Base-by-base conservation (phyloP, 2,113 vertebrate species). In the Oreocharis arfaki region DNA sequence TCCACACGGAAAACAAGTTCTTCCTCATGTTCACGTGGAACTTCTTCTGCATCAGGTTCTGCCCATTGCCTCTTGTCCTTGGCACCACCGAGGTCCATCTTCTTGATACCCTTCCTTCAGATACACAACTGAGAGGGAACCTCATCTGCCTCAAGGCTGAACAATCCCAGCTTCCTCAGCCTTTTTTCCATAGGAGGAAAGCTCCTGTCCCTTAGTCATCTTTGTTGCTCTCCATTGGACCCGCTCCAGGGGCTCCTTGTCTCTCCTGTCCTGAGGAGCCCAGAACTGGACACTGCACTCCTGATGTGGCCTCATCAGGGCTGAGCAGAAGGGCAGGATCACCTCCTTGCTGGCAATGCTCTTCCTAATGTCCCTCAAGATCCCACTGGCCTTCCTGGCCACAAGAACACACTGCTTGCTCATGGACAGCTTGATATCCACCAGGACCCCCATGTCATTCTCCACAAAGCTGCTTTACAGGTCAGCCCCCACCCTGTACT, bases 231-330 rank as follows among this genome's bases (percentile, higher is more conserved):
- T 81, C 13, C 23, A 22, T 0, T 47, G 64, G 28, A 27, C 42
- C 27, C 0, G 2, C 26, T 30, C 20, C 33, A 55, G 16, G 41
- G 12, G 16, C 50, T 67, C 50, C 1, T 1, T 1, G 0, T 27
- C 42, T 27, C 28, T 41, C 53, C 2, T 21, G 23, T 27, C 23
- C 78, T 39, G 22, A 47, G n/a, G 10, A 81, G 4, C 41, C 8
- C 63, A 33, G 17, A 68, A 10, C 28, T 33, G 33, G 4, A 37
- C 47, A 53, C 8, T 32, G 11, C 33, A 37, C 13, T 53, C 47
- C 68, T 1, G 26, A 37, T 32, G 8, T 26, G 20, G 26, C 17
- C 41, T 33, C 28, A 27, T 18, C 23, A 74, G 68, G 57, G 28
- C 57, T 46, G 68, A 84, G 33, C 6, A 73, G 41, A 8, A 14